These are phyloP conservation scores for Eulemur albifrons DNA, from an alignment of 2,797 vertebrate genomes.

Conservation along the genomic window DNA sequence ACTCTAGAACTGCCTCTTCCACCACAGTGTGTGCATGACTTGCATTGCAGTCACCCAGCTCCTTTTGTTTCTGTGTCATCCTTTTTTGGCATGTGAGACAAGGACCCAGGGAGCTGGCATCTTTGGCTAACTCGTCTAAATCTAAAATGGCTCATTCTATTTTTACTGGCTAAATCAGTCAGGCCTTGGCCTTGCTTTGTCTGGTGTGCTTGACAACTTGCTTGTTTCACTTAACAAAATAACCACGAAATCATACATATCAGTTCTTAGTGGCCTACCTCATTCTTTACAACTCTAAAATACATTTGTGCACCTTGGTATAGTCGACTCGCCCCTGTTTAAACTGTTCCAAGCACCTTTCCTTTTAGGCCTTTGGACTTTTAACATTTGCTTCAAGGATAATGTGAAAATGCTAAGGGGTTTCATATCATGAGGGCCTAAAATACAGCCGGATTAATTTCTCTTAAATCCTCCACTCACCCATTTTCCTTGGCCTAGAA, in stretches of 20 bases:
- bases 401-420: not conserved
- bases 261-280: not conserved
- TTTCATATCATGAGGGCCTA: not conserved
- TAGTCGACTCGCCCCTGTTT: not conserved
- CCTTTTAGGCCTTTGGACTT: not conserved
- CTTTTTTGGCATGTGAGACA: not conserved
- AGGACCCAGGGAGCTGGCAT: not conserved
- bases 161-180: not conserved
- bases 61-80: not conserved
- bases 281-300: not conserved
- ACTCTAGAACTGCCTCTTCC: not conserved
- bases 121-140: not conserved
- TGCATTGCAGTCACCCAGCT: accelerated
- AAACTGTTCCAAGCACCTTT: not conserved
- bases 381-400: not conserved
- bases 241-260: not conserved
- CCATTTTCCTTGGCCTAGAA: constrained; percentile 90
- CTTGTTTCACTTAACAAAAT: not conserved
- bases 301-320: not conserved
- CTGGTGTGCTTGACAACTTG: not conserved
- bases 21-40: not conserved
- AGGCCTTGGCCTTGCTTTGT: not conserved
- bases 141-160: not conserved
- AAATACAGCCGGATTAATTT: not conserved
- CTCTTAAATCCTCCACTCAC: constrained; percentile 81